Percentiles rank a stretch among this genome's conserved stretches.
phyloP scores from a whole-genome alignment of 2,888 invertebrate species.

The Pyrgus malvae region DNA sequence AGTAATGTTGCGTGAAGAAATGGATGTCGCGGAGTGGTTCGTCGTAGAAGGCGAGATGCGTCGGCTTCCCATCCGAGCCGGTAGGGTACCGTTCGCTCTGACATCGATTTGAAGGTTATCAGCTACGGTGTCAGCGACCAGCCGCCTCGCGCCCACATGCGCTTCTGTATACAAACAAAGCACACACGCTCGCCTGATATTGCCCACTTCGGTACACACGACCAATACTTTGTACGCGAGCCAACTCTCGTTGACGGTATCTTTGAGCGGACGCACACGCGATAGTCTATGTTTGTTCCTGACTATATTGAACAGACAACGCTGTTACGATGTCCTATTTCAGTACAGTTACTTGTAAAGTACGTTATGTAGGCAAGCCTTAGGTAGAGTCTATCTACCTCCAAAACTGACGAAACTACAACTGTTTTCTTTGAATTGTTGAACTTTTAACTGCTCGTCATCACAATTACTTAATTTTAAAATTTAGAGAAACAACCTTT shows the following conservation, averaged over 20 bases:
- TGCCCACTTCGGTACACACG: conserved; percentile 8
- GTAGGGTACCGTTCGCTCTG: conserved; percentile 61
- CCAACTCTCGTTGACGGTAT: conserved; percentile 44
- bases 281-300: conserved; percentile 59
- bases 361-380: too few species aligned
- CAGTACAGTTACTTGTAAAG: neutral
- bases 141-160: conserved; percentile 74
- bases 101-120: conserved; percentile 78
- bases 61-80: conserved; percentile 32
- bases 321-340: conserved; percentile 6
- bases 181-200: conserved; percentile 33
- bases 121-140: conserved; percentile 73
- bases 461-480: too few species aligned
- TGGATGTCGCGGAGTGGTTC: conserved; percentile 28
- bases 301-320: conserved; percentile 42
- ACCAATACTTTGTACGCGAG: conserved; percentile 33
- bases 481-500: too few species aligned
- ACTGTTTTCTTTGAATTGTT: too few species aligned
- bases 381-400: too few species aligned
- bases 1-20: neutral
- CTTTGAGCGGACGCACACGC: conserved; percentile 52
- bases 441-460: too few species aligned
- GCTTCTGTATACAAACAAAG: conserved; percentile 52
- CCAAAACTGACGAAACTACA: too few species aligned
- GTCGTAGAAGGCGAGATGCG: conserved; percentile 11